Conservation (phyloP, 2,888 invertebrate species). For the Cybosia mesomella region DNA sequence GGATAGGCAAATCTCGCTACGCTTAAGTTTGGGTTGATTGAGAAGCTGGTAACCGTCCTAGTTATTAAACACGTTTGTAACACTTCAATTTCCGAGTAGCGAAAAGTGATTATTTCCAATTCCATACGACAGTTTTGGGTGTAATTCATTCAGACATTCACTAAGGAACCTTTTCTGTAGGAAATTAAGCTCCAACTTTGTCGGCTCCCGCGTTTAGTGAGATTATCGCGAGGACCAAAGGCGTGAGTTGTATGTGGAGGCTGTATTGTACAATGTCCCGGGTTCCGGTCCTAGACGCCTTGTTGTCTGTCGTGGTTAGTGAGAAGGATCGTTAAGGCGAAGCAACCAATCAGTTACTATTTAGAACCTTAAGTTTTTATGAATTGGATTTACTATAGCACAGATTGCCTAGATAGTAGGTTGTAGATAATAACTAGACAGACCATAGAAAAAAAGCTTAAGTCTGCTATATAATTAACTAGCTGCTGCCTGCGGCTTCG, state of each 20-base stretch:
- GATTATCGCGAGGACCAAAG: slow-evolving; percentile 9
- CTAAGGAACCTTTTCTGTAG: neutral
- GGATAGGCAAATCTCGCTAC: too few species aligned
- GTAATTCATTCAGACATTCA: slow-evolving; percentile 6
- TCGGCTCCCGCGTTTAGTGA: slow-evolving; percentile 14
- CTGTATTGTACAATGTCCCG: slow-evolving; percentile 22
- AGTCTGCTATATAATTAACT: too few species aligned
- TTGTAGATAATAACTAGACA: too few species aligned
- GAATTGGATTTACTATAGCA: neutral
- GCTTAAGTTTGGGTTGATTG: too few species aligned
- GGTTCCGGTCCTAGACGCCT: slow-evolving; percentile 29
- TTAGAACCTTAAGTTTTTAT: neutral
- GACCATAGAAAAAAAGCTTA: too few species aligned
- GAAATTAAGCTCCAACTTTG: slow-evolving; percentile 8
- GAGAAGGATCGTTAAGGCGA: slow-evolving; percentile 30
- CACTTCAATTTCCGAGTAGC: neutral
- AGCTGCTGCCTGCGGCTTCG: too few species aligned
- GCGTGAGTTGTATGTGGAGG: neutral
- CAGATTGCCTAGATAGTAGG: too few species aligned
- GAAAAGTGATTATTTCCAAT: neutral
- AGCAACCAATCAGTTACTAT: neutral
- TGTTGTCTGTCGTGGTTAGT: slow-evolving; percentile 21
- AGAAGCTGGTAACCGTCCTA: too few species aligned
- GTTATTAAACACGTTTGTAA: neutral
- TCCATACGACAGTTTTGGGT: neutral